A percentile compares a stretch with the other conserved stretches of the same genome.
phyloP scores from a whole-genome alignment of 2,888 invertebrate species.

The Chymomyza amoena region DNA sequence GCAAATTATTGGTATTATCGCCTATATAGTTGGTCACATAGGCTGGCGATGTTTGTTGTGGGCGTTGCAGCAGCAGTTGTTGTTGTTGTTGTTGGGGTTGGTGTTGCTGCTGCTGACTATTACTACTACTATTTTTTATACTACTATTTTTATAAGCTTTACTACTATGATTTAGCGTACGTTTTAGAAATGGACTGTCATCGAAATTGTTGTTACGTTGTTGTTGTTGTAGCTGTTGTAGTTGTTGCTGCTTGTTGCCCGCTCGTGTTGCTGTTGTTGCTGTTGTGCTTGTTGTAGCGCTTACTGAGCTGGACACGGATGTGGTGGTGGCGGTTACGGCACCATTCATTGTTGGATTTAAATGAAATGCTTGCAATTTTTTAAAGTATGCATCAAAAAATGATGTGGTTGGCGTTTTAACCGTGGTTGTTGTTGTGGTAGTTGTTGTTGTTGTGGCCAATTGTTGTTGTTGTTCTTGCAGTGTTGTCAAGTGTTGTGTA shows the following conservation, averaged over 20 bases:
- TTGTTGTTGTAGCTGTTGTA: slow-evolving; percentile 30
- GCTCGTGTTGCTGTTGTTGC: slow-evolving; percentile 33
- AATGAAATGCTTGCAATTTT: slow-evolving; percentile 72
- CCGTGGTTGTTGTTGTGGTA: slow-evolving; percentile 24
- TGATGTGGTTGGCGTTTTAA: slow-evolving; percentile 54
- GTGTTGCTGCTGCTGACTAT: slow-evolving; percentile 39
- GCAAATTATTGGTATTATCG: slow-evolving; percentile 76
- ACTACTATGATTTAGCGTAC: slow-evolving; percentile 70
- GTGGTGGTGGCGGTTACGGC: slow-evolving; percentile 48
- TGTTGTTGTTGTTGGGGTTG: slow-evolving; percentile 26
- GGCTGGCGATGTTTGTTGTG: slow-evolving; percentile 66
- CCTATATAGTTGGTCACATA: slow-evolving; percentile 80
- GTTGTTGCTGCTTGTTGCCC: slow-evolving; percentile 12
- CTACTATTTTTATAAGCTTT: slow-evolving; percentile 58
- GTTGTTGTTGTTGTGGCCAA: slow-evolving; percentile 40
- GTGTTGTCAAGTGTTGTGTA: slow-evolving; percentile 60
- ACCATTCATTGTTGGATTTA: slow-evolving; percentile 57
- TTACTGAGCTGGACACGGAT: slow-evolving; percentile 53
- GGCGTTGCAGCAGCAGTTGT: slow-evolving; percentile 29
- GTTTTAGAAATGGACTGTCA: slow-evolving; percentile 72
- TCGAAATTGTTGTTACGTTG: slow-evolving; percentile 47
- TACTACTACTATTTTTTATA: slow-evolving; percentile 57
- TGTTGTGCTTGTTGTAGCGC: slow-evolving; percentile 41
- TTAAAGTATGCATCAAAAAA: slow-evolving; percentile 77
- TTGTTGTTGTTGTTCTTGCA: slow-evolving; percentile 48